Percentiles rank a stretch among this genome's conserved stretches.
These are phyloP conservation scores for Caerostris darwini DNA, from an alignment of 1,140 invertebrate species.

Conservation along the genomic window DNA sequence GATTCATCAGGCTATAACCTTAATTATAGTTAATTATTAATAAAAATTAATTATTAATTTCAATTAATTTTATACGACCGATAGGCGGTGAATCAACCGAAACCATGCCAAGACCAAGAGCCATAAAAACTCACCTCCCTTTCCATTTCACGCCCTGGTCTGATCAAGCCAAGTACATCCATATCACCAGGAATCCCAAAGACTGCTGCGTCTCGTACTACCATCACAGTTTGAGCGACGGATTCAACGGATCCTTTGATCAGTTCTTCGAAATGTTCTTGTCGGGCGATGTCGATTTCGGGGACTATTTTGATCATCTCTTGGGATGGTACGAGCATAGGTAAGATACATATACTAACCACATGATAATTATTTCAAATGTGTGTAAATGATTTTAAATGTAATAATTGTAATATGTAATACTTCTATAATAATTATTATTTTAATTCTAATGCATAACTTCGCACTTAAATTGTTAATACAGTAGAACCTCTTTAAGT, in stretches of 20 bases:
- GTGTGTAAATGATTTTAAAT: too few species aligned
- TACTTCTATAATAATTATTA: too few species aligned
- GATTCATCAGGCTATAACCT: too few species aligned
- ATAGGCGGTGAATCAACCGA: constrained; percentile 57
- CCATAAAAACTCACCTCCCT: constrained; percentile 77
- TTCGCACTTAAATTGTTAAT: too few species aligned
- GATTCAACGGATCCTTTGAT: constrained; percentile 64
- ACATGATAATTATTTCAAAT: not conserved
- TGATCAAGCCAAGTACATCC: constrained; percentile 78
- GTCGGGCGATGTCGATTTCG: constrained; percentile 63
- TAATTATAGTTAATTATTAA: too few species aligned
- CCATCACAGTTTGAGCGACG: constrained; percentile 71
- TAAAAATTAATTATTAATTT: not conserved
- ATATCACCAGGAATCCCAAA: constrained; percentile 79
- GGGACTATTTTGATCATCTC: constrained; percentile 78
- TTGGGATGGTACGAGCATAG: constrained; percentile 75
- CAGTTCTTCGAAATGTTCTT: constrained; percentile 77
- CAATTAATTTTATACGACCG: not conserved
- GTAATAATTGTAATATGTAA: too few species aligned
- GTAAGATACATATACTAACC: not conserved
- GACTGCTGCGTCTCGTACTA: constrained; percentile 79
- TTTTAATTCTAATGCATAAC: too few species aligned
- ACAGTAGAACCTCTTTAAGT: too few species aligned
- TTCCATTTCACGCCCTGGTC: constrained; percentile 63
- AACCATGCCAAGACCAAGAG: constrained; percentile 32